Base-by-base conservation (phyloP, 1,140 invertebrate species). In the Drosophila tsacasi region DNA sequence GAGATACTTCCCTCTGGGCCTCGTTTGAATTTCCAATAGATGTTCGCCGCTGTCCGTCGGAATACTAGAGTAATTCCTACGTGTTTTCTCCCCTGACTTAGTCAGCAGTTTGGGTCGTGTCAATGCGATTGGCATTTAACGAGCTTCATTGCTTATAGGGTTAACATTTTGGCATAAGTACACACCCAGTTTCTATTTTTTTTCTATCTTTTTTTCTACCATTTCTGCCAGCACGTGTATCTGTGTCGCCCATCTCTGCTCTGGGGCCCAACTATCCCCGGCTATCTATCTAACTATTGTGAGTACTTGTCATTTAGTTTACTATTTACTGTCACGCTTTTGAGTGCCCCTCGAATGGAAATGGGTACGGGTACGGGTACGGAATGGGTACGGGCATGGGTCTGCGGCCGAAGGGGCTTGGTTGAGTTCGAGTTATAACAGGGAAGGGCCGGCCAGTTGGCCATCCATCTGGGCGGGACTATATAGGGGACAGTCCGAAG, bases 251-350 rank as follows among this genome's bases (percentile, higher is more conserved):
- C 75, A 76, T 77, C 71, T 73, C 68, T 69, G 49, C 49, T 46
- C 66, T 42, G 68, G 49, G 49, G 17, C 73, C 80, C 35, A 73
- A 60, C 71, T 81, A 81, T 80, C 57, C 55, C 68, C 46, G 76
- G 64, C 81, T 83, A 86, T 83, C 73, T 89, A 89, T 89, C 80
- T 66, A 84, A 81, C 60, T 87, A 79, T 79, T 79, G 76, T 79
- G 76, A 87, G 84, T 90, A 87, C 81, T 87, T 87, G 84, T 87
- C 84, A 87, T 87, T 87, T 90, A 89, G 85, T 79, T 84, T 84
- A 87, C 84, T 87, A 89, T 87, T 87, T 87, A 87, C 84, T 89
- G 84, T 87, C 84, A 87, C 84, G 84, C 85, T 87, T 83, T 79
- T 72, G 76, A 87, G 81, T 89, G 84, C 73, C 71, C 83, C 81